These are phyloP conservation scores for Eubasilissa regina DNA, from an alignment of 1,140 invertebrate species.

Conservation along the genomic window DNA sequence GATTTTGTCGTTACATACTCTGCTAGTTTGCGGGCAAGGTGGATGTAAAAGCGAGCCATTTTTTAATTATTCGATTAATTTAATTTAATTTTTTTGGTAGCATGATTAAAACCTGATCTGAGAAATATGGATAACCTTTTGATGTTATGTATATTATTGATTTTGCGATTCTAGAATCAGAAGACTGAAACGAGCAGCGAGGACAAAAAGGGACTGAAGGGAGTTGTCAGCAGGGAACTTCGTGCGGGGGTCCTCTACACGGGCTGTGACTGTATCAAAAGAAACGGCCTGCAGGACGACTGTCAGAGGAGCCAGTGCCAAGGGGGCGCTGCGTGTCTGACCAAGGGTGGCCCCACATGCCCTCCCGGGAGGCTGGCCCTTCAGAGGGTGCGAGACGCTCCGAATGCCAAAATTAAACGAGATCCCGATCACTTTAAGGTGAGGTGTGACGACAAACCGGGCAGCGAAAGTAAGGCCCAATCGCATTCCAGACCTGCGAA, in stretches of 20 bases:
- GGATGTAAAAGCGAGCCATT: no score
- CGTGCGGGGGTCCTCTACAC: slow-evolving; percentile 78
- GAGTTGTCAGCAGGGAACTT: slow-evolving; percentile 78
- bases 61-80: no score
- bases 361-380: slow-evolving; percentile 72
- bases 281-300: slow-evolving; percentile 84
- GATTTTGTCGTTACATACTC: no score
- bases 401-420: not conserved
- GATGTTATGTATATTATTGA: no score
- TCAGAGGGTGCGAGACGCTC: slow-evolving; percentile 56
- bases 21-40: no score
- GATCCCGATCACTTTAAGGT: slow-evolving; percentile 18
- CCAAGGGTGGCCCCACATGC: slow-evolving; percentile 79
- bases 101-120: no score
- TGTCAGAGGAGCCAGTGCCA: slow-evolving; percentile 80
- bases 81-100: no score
- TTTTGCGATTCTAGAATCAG: not conserved
- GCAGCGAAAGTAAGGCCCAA: no score
- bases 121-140: no score
- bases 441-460: slow-evolving; percentile 21
- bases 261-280: slow-evolving; percentile 81
- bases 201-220: slow-evolving; percentile 60
- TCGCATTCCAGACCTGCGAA: not conserved
- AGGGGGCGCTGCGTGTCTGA: slow-evolving; percentile 74
- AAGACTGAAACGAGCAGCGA: not conserved